A percentile compares a stretch with the other conserved stretches of the same genome.
Evolutionary conservation across 2,888 invertebrate species (phyloP).

Genomic region (Disparrhopalites patrizii): DNA sequence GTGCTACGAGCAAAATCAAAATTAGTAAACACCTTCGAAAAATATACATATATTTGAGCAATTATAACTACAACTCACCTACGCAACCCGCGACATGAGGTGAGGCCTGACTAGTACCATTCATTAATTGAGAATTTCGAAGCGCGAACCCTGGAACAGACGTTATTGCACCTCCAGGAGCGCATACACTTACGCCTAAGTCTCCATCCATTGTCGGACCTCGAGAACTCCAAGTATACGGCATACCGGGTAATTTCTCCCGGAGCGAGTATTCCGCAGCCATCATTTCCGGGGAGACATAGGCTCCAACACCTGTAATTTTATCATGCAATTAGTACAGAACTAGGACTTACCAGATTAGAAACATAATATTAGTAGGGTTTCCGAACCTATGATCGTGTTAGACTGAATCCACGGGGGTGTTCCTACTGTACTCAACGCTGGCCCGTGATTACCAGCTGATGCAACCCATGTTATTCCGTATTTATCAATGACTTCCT

Average conservation of each 20-base stretch:
- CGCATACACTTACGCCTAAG: conserved; percentile 80
- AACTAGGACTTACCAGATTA: too few species aligned
- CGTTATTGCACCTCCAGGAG: conserved; percentile 87
- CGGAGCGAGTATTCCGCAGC: conserved; percentile 88
- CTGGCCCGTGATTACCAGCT: conserved; percentile 93
- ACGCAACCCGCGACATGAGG: conserved; percentile 41
- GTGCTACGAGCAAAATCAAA: conserved; percentile 56
- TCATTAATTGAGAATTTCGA: conserved; percentile 77
- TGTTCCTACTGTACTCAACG: conserved; percentile 75
- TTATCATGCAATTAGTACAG: neutral
- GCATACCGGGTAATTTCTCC: conserved; percentile 74
- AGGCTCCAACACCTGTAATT: conserved; percentile 78
- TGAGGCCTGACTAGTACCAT: conserved; percentile 93
- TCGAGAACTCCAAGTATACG: conserved; percentile 88
- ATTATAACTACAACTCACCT: conserved; percentile 22
- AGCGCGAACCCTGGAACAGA: conserved; percentile 89
- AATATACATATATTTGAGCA: conserved; percentile 14
- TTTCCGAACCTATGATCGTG: conserved; percentile 24
- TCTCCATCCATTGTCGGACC: conserved; percentile 86
- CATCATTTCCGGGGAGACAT: conserved; percentile 98
- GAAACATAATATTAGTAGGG: too few species aligned
- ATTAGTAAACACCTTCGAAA: too few species aligned
- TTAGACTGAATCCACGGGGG: conserved; percentile 26
- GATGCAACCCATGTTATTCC: conserved; percentile 89
- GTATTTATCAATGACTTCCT: conserved; percentile 83